These are phyloP conservation scores for Xiphophorus birchmanni DNA, from an alignment of 2,797 vertebrate genomes.

Conservation along the genomic window DNA sequence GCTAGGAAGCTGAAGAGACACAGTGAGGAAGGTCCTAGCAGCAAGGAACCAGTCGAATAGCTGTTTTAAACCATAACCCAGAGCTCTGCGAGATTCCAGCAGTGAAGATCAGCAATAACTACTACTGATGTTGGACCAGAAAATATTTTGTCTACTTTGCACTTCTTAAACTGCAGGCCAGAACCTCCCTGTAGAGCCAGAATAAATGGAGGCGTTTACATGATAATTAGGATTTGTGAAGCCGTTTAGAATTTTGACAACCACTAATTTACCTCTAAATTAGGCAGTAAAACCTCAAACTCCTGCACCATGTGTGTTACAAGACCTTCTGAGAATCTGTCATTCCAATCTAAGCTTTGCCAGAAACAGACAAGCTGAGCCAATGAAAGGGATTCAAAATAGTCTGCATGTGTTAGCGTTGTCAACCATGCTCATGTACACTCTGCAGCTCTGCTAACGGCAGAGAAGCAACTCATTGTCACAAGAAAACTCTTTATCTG, in stretches of 20 bases:
- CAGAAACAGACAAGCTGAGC: background rate
- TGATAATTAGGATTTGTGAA: background rate
- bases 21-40: background rate
- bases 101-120: background rate
- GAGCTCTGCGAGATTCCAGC: background rate
- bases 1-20: background rate
- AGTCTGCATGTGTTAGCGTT: background rate
- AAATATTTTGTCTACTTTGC: background rate
- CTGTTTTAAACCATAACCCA: background rate
- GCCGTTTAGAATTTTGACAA: background rate
- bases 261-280: slow-evolving; percentile 12
- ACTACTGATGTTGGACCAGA: background rate
- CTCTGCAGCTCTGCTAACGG: no score
- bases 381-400: background rate
- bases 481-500: no score
- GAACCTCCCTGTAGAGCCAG: background rate
- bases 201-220: background rate
- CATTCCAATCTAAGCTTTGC: background rate
- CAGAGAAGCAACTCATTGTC: no score
- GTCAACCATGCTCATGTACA: no score
- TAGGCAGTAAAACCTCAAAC: background rate
- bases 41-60: background rate
- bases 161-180: background rate
- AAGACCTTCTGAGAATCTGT: background rate
- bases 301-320: background rate